Percentiles rank a stretch among this genome's conserved stretches.
Evolutionary conservation across 2,113 vertebrate genomes (phyloP).

Genomic region (Tichodroma muraria): DNA sequence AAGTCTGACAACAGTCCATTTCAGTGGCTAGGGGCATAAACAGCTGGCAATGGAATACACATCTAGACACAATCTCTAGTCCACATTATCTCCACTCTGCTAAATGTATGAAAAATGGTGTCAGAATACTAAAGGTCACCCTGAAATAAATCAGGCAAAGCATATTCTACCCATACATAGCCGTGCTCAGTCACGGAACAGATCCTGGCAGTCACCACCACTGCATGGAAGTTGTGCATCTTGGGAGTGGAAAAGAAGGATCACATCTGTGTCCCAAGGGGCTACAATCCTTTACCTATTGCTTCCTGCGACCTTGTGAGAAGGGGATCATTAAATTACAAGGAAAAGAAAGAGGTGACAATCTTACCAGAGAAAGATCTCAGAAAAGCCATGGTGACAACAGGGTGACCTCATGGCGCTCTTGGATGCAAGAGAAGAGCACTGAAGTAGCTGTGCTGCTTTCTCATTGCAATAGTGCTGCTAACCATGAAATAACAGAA

Average conservation of each 20-base stretch:
- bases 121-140: neutral
- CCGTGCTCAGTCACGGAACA: neutral
- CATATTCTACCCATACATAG: neutral
- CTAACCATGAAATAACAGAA: neutral
- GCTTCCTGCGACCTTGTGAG: neutral
- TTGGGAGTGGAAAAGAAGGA: neutral
- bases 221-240: neutral
- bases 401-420: neutral
- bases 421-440: neutral
- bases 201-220: neutral
- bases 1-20: slow-evolving; percentile 10
- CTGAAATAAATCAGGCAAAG: neutral
- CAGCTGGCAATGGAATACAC: neutral
- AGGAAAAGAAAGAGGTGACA: neutral
- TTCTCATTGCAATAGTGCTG: neutral
- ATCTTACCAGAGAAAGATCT: neutral
- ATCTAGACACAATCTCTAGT: neutral
- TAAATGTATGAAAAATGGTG: neutral
- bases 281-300: neutral
- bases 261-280: neutral
- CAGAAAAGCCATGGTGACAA: neutral
- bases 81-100: neutral
- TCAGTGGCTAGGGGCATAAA: slow-evolving; percentile 25
- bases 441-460: neutral
- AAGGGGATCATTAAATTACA: neutral